Evolutionary conservation across 2,113 vertebrate species (phyloP), one percentile per base, ranked within the genome.

Genomic region (Myotis davidii): DNA sequence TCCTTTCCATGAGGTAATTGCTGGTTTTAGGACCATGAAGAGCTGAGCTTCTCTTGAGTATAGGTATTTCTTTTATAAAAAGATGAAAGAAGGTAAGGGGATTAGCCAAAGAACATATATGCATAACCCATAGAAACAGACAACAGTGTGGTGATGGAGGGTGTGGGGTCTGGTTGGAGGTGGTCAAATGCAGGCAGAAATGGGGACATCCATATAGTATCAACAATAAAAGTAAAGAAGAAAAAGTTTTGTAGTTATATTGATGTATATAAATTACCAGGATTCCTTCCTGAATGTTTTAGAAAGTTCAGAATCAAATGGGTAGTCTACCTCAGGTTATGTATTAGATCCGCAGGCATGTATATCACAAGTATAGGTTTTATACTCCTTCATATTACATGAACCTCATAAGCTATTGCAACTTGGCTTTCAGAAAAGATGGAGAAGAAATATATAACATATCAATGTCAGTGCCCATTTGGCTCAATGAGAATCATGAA

Each of bases 391-490:
- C 34, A 78, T 88, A 93, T 76, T 76, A 81, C 20, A 88, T 74
- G 27, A 88, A 73, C 16, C 39, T 88, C 90, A 59, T 45, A 74
- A 81, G 54, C 39, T 61, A 88, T 37, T 85, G 59, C 42, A 59
- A 74, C 27, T 85, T 91, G 34, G 42, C 65, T 84, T 91, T 82
- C 12, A 13, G 65, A 88, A 91, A 65, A 90, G 50, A 88, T 50
- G 14, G 17, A 91, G 23, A 69, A 91, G 52, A 94, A 81, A 89
- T 83, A 65, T 34, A 70, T 45, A 78, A 94, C 23, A 85, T 23
- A 85, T 76, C 73, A 95, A 34, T 92, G 72, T 95, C 94, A 88
- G 50, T 54, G 25, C 42, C 29, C 92, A 95, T 61, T 89, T 92
- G 73, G 91, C 42, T 82, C 85, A 82, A 34, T 85, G 79, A 92